Evolutionary conservation across 2,888 invertebrate genomes (phyloP).

Genomic region (Caenorhabditis sp.): DNA sequence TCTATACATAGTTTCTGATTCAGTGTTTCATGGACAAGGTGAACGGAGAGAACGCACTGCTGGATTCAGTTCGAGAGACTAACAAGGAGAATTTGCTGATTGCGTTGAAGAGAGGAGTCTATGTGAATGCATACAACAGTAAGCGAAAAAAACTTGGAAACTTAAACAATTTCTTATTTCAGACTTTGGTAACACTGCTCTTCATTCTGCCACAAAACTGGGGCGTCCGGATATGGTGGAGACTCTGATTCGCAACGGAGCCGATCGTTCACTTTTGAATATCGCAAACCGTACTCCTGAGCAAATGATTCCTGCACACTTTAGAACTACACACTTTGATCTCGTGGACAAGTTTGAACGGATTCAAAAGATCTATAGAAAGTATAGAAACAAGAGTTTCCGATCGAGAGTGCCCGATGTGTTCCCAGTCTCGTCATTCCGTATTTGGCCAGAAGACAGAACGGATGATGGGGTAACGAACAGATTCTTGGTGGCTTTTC

Average conservation of each 20-base stretch:
- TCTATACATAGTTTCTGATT: not conserved
- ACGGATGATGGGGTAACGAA: conserved; percentile 8
- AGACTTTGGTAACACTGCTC: conserved; percentile 35
- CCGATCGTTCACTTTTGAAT: conserved; percentile 29
- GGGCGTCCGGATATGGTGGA: conserved; percentile 4
- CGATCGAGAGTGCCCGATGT: not conserved
- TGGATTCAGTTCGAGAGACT: conserved; percentile 20
- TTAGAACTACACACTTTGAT: not conserved
- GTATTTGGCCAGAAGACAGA: conserved; percentile 5
- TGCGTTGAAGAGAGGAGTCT: conserved; percentile 15
- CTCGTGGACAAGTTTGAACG: not conserved
- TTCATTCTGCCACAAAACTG: conserved; percentile 1
- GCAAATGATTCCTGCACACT: conserved; percentile 7
- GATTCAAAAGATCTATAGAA: not conserved
- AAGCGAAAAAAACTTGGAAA: not conserved
- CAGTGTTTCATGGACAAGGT: conserved; percentile 22
- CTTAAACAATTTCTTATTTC: not conserved
- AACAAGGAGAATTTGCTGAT: conserved; percentile 16
- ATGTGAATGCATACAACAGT: conserved; percentile 27
- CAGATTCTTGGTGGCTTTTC: not conserved
- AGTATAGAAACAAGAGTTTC: conserved; percentile 19
- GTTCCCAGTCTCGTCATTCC: not conserved
- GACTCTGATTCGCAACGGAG: conserved; percentile 22
- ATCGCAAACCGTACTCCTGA: conserved; percentile 14
- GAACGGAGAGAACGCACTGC: conserved; percentile 29